Base-by-base conservation (phyloP, 2,888 invertebrate genomes). In the Endotricha flammealis region DNA sequence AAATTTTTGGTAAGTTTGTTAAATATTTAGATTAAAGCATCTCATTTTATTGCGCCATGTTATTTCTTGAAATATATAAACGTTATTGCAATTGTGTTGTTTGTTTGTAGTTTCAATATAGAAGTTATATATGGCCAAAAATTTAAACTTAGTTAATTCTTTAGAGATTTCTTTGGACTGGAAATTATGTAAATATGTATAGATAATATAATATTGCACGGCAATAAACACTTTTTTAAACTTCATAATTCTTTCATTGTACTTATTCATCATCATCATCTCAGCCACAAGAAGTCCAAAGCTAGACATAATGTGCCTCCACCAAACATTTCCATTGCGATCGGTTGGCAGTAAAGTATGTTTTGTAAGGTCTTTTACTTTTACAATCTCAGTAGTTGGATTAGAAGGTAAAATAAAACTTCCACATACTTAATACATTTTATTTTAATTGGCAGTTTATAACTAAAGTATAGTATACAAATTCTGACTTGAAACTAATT, bases 361-460 rank as follows among this genome's bases (percentile, higher is more conserved):
- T n/a, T n/a, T n/a, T n/a, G n/a, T n/a, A n/a, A n/a, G n/a, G n/a
- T n/a, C n/a, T n/a, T n/a, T n/a, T n/a, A n/a, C n/a, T n/a, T n/a
- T n/a, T n/a, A n/a, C n/a, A n/a, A n/a, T n/a, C n/a, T n/a, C n/a
- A n/a, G n/a, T n/a, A n/a, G n/a, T n/a, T n/a, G n/a, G n/a, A n/a
- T n/a, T n/a, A 12, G 27, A 27, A 12, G 3, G 5, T 17, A 20
- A 44, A 60, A 62, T 55, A 40, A 65, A 56, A 57, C 31, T 22
- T 36, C 3, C 6, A 24, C 17, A 20, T 44, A 43, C 39, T 45
- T 50, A 47, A 25, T 50, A 36, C 42, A 44, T 54, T 58, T 22
- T 57, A 65, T 55, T 61, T 65, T 69, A 72, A 52, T 73, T 80
- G 79, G 79, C 80, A 81, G 77, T 78, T 74, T 70, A 65, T 73